A percentile compares a stretch with the other conserved stretches of the same genome.
phyloP scores from a whole-genome alignment of 2,888 invertebrate genomes.

The Drosophila yooni region DNA sequence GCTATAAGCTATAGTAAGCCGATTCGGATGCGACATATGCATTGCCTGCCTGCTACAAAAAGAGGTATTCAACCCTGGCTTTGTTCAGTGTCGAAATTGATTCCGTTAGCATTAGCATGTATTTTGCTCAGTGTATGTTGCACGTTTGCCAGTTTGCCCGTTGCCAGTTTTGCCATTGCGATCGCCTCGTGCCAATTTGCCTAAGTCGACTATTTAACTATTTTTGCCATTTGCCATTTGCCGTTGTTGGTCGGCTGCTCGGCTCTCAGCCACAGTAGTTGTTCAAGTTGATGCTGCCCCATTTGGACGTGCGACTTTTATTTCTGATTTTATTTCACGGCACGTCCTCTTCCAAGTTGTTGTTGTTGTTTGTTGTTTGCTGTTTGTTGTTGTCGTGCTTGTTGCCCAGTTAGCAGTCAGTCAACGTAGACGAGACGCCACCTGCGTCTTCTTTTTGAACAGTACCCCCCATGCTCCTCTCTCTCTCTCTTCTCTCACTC shows the following conservation, averaged over 20 bases:
- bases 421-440: slow-evolving; percentile 57
- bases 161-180: slow-evolving; percentile 33
- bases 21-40: neutral
- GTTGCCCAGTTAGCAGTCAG: slow-evolving; percentile 52
- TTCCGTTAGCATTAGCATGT: neutral
- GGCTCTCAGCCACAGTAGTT: slow-evolving; percentile 25
- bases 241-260: slow-evolving; percentile 30
- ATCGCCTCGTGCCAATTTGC: slow-evolving; percentile 71
- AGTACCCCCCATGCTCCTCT: slow-evolving; percentile 10
- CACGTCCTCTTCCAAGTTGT: slow-evolving; percentile 40
- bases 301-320: slow-evolving; percentile 62
- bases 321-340: slow-evolving; percentile 60
- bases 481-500: neutral
- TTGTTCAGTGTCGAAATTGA: too few species aligned
- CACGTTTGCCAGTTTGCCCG: slow-evolving; percentile 5
- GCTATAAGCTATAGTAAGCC: neutral
- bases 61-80: neutral
- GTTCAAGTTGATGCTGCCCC: slow-evolving; percentile 62
- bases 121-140: slow-evolving; percentile 7
- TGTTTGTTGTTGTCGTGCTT: slow-evolving; percentile 23
- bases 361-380: slow-evolving; percentile 6
- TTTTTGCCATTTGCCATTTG: slow-evolving; percentile 65
- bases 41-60: neutral
- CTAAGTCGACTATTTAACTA: slow-evolving; percentile 77
- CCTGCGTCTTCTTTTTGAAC: slow-evolving; percentile 33